Conservation (phyloP, 1,140 invertebrate genomes). For the Anastatus disparis region DNA sequence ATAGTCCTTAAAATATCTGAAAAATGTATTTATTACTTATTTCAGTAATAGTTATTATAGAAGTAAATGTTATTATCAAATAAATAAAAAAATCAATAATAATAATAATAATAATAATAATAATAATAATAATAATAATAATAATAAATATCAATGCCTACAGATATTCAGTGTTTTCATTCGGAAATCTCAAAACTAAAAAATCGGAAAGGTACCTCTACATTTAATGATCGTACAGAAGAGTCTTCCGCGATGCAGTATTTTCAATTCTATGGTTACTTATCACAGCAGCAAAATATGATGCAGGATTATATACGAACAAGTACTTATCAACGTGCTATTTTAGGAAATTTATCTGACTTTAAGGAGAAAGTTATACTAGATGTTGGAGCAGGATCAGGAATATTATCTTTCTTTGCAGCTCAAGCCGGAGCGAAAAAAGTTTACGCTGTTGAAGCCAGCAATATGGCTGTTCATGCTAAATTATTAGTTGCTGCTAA, state of each 20-base stretch:
- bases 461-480: constrained; percentile 97
- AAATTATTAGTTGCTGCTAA: constrained; percentile 92
- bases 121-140: too few species aligned
- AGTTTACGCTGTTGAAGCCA: constrained; percentile 98
- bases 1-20: too few species aligned
- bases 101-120: too few species aligned
- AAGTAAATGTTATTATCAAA: too few species aligned
- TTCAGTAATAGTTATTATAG: too few species aligned
- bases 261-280: constrained; percentile 98
- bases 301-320: constrained; percentile 99
- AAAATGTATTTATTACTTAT: too few species aligned
- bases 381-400: constrained; percentile 97
- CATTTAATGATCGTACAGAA: constrained; percentile 96
- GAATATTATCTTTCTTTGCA: constrained; percentile 98
- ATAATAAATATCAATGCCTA: too few species aligned
- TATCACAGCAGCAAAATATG: constrained; percentile 99
- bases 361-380: constrained; percentile 94
- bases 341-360: constrained; percentile 92
- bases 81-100: too few species aligned
- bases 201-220: constrained; percentile 80
- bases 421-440: constrained; percentile 95
- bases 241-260: constrained; percentile 98
- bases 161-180: constrained; percentile 82
- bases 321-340: constrained; percentile 97
- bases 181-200: constrained; percentile 81